Evolutionary conservation across 2,797 vertebrate genomes (phyloP).

Genomic region (Pygocentrus nattereri): DNA sequence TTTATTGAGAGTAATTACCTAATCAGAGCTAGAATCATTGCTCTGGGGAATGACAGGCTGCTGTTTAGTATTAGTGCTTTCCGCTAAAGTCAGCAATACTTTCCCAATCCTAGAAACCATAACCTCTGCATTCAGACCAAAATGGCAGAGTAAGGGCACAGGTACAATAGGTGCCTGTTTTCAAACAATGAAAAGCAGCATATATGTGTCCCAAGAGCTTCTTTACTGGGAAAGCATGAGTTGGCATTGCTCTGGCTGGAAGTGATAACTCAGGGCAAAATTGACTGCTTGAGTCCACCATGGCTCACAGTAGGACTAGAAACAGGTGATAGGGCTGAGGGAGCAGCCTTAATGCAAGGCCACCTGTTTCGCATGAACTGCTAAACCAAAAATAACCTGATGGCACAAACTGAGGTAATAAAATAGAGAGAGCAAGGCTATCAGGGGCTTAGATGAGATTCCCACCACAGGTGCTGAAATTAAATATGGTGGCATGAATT

Average conservation of each 20-base stretch:
- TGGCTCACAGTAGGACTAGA: not conserved
- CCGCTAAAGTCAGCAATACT: slow-evolving; percentile 48
- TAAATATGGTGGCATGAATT: slow-evolving; percentile 46
- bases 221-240: slow-evolving; percentile 15
- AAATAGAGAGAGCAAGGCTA: slow-evolving; percentile 38
- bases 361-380: not conserved
- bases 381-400: slow-evolving; percentile 33
- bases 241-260: not conserved
- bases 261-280: not conserved
- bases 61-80: slow-evolving; percentile 31
- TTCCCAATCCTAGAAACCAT: slow-evolving; percentile 28
- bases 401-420: slow-evolving; percentile 34
- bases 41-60: slow-evolving; percentile 37
- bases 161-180: not conserved
- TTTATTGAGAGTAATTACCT: slow-evolving; percentile 50
- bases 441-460: slow-evolving; percentile 35
- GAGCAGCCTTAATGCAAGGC: slow-evolving; percentile 3
- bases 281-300: slow-evolving; percentile 2
- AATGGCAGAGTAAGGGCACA: slow-evolving; percentile 25
- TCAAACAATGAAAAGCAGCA: slow-evolving; percentile 19
- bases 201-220: slow-evolving; percentile 16
- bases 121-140: slow-evolving; percentile 28
- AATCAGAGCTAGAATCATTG: slow-evolving; percentile 36
- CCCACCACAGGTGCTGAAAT: slow-evolving; percentile 50
- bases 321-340: slow-evolving; percentile 21